Conservation (phyloP, 2,113 vertebrate species). For the Paratilapia polleni region DNA sequence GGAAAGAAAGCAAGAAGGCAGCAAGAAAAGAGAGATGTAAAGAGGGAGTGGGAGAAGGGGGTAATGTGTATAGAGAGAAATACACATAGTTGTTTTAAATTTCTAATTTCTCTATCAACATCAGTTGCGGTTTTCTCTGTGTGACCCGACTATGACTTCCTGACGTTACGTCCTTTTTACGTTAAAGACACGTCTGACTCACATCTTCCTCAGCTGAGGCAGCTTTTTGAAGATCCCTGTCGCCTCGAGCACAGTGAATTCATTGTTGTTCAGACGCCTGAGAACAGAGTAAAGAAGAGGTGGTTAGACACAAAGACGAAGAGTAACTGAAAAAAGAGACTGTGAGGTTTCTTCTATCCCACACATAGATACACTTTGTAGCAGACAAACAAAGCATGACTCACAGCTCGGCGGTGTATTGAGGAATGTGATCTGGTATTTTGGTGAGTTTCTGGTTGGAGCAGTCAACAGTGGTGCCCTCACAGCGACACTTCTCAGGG, state of each 20-base stretch:
- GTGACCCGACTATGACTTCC: slow-evolving; percentile 31
- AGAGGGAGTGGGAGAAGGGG: not conserved
- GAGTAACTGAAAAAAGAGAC: not conserved
- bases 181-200: slow-evolving; percentile 73
- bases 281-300: slow-evolving; percentile 31
- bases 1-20: slow-evolving; percentile 3
- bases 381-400: slow-evolving; percentile 61
- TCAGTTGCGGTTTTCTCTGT: not conserved
- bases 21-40: not conserved
- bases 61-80: not conserved
- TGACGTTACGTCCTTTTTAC: not conserved
- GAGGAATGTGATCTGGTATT: slow-evolving; percentile 96
- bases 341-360: not conserved
- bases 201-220: slow-evolving; percentile 97
- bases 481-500: slow-evolving; percentile 97
- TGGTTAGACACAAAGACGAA: slow-evolving; percentile 34
- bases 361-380: slow-evolving; percentile 14
- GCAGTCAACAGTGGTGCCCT: slow-evolving; percentile 97
- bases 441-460: slow-evolving; percentile 96
- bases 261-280: slow-evolving; percentile 97
- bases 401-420: slow-evolving; percentile 97
- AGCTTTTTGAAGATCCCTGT: slow-evolving; percentile 98
- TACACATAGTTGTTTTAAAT: slow-evolving; percentile 9
- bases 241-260: slow-evolving; percentile 95
- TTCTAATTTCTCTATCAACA: slow-evolving; percentile 11